These are phyloP conservation scores for Lamproptera curius DNA, from an alignment of 2,888 invertebrate species.

Conservation along the genomic window DNA sequence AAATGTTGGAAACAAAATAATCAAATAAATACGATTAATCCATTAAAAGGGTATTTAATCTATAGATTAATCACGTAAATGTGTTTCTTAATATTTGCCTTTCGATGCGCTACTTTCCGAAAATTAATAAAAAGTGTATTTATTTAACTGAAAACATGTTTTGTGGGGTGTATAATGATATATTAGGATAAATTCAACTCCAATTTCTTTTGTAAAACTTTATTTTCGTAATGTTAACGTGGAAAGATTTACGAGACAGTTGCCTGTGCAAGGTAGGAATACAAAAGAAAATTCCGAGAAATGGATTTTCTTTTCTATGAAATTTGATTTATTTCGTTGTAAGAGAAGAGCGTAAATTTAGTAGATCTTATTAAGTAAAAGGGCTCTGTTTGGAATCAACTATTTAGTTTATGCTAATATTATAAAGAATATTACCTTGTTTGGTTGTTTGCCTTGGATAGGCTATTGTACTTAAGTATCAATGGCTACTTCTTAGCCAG, in stretches of 20 bases:
- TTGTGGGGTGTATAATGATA: not conserved
- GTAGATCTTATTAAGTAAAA: not conserved
- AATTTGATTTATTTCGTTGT: conserved; percentile 13
- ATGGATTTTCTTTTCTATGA: conserved; percentile 13
- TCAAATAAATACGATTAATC: too few relatives aligned
- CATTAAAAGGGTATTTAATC: too few relatives aligned
- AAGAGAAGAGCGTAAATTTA: too few relatives aligned
- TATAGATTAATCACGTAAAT: not conserved
- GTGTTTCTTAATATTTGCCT: not conserved
- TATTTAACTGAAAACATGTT: not conserved
- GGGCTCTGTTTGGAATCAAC: not conserved
- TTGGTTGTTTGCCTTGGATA: too few relatives aligned
- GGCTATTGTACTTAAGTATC: too few relatives aligned
- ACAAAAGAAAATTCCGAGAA: conserved; percentile 15
- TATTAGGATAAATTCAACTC: conserved; percentile 2
- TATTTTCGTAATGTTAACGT: conserved; percentile 13
- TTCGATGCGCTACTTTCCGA: too few relatives aligned
- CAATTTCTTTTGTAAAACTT: conserved; percentile 8
- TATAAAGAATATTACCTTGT: not conserved
- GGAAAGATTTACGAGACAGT: conserved; percentile 20
- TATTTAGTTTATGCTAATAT: not conserved
- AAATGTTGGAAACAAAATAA: not conserved
- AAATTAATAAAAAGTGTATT: not conserved
- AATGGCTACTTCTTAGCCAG: too few relatives aligned
- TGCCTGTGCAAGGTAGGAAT: conserved; percentile 17